Evolutionary conservation across 2,113 vertebrate species (phyloP).

Genomic region (Uria aalge): DNA sequence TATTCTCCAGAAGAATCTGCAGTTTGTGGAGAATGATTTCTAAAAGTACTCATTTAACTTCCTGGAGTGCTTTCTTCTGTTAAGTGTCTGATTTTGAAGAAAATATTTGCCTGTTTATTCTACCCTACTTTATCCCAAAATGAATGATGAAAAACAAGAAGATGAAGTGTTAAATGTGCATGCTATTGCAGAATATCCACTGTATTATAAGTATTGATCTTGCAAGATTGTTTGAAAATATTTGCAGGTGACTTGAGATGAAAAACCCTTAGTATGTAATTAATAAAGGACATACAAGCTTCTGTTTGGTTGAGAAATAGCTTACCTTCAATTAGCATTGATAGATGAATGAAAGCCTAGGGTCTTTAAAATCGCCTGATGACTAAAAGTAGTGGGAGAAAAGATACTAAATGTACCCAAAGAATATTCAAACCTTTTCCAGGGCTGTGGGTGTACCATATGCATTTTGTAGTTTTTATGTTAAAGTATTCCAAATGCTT

Average conservation of each 20-base stretch:
- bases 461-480: neutral
- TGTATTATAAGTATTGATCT: neutral
- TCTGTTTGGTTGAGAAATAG: neutral
- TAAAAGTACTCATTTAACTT: neutral
- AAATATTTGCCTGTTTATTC: neutral
- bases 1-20: neutral
- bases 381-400: conserved; percentile 7
- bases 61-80: neutral
- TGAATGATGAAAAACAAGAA: neutral
- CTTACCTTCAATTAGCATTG: neutral
- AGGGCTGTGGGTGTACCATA: neutral
- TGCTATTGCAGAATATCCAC: neutral
- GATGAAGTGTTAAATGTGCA: neutral
- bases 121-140: neutral
- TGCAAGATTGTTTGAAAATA: neutral
- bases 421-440: neutral
- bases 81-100: neutral
- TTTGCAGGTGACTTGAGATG: neutral
- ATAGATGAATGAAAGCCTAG: neutral
- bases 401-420: conserved; percentile 1
- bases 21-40: neutral
- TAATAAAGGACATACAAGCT: neutral
- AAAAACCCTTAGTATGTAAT: neutral
- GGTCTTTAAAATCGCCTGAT: neutral
- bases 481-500: neutral